Base-by-base conservation (phyloP, 2,888 invertebrate species). In the Apamea epomidion region DNA sequence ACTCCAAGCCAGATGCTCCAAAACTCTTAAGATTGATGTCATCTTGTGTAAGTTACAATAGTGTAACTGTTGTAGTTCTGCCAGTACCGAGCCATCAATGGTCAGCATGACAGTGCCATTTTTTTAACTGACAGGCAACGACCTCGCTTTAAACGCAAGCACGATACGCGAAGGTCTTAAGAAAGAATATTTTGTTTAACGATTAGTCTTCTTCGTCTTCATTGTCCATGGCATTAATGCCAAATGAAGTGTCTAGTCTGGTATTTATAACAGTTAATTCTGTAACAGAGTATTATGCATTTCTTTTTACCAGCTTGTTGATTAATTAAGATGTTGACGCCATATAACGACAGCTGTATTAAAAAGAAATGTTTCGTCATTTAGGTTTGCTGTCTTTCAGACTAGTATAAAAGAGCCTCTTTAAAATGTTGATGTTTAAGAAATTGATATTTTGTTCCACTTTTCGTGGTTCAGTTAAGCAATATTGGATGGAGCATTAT, bases 191-290 rank as follows among this genome's bases (percentile, higher is more conserved):
- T 91, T 92, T 93, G 89, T 92, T 90, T 89, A 86, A 84, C 90
- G 84, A 92, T 93, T 92, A 92, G 88, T 91, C 90, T 91, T 87
- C 90, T 71, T 73, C 83, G 86, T 92, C 92, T 91, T 92, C 92
- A 92, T 94, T 93, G 94, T 93, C 93, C 92, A 81, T 93, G 94
- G 93, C 94, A 94, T 94, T 94, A 92, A 94, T 95, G 94, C 92
- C 92, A 93, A 95, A 94, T 94, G 93, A 95, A 94, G 93, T 95
- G 94, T 94, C 93, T 91, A 92, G 91, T 92, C 90, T 90, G 88
- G 85, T 85, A 92, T 93, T 93, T 91, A 90, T 91, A 90, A 93
- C 93, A 90, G 93, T 94, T 92, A 92, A 90, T 92, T 91, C 78
- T 86, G 81, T 90, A 90, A 86, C 87, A 84, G 80, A 75, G 70